Base-by-base conservation (phyloP, 2,888 invertebrate genomes). In the Papilio protenor region DNA sequence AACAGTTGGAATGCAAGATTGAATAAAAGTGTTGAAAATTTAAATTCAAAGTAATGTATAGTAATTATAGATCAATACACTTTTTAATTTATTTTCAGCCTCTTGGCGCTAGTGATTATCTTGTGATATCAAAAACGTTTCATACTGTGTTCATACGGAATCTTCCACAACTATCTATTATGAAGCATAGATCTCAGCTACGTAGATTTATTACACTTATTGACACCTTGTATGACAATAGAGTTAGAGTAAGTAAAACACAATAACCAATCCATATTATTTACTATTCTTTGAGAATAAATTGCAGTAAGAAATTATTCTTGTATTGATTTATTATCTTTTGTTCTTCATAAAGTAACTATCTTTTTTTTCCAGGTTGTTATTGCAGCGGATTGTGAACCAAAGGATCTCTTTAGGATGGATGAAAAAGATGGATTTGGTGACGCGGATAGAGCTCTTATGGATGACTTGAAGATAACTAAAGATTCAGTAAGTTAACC, bases 171-270 rank as follows among this genome's bases (percentile, higher is more conserved):
- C 93, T 99, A 87, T 97, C 97, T 84, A 85, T 94, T 70, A 91
- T 97, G 66, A 96, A 95, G 82, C 94, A 96, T 69, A 97, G 98
- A 89, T 98, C 98, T n/a, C 98, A 98, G 91, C 96, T 98, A 75
- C 95, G 99, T 86, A 95, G 99, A 82, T 99, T 99, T 90, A 99
- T 99, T 80, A 99, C 98, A 0, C 95, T 99, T 21, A 98, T 99
- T 84, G 99, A 99, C 90, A 99, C 99, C 0, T 95, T 99, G 14
- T 99, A 99, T 89, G 99, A 99, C 91, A 97, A 98, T 87, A 97
- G 96, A 94, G 98, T 98, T 79, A 95, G 97, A 88, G 96, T 95
- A 88, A 88, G 93, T 89, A 81, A 70, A 49, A 72, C 18, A 61
- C 57, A 66, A 73, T 77, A 77, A 77, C 55, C n/a, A 61, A 66